Evolutionary conservation across 2,113 vertebrate genomes (phyloP), one percentile per base, ranked within the genome.

Genomic region (Scartelaos histophorus): DNA sequence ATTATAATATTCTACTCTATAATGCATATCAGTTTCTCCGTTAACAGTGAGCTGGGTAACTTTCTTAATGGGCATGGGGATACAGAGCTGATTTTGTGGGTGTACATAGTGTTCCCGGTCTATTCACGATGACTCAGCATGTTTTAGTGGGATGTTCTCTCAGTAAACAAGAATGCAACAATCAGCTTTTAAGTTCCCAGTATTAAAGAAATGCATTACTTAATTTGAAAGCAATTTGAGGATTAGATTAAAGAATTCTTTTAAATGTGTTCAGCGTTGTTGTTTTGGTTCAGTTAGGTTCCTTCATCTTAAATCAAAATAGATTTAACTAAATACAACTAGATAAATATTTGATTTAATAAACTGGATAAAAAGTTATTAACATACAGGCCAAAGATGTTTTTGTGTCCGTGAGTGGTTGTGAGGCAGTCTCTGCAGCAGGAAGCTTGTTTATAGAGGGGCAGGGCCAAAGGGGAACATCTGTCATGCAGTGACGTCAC

Each of bases 51-150:
- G 15, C 15, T 4, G 10, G 56, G 1, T 22, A 3, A 24, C 57
- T 60, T 24, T 16, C 58, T 61, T 78, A 38, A 70, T 0, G 3
- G 7, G 25, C 62, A 58, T 76, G 60, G 80, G 85, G 83, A 86
- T 85, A 53, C 22, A 71, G 88, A 75, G 81, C 70, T 71, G 70
- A 87, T 91, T 78, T 74, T 24, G 22, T 11, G 45, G 3, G 16
- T 2, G 29, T 13, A 61, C 53, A 24, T 0, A 2, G 60, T 69
- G 67, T 71, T 81, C 58, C 29, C 77, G 82, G 76, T 66, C 13
- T 73, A 75, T 71, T 86, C 74, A 89, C 62, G 79, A 83, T 86
- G 86, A 89, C 86, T 88, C 87, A 86, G 88, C 87, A 80, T 67
- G 75, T 76, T 22, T 71, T 17, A 66, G 25, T 2, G 45, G 19